Conservation (phyloP, 2,797 vertebrate genomes). For the Xiphorhynchus erythropygius region DNA sequence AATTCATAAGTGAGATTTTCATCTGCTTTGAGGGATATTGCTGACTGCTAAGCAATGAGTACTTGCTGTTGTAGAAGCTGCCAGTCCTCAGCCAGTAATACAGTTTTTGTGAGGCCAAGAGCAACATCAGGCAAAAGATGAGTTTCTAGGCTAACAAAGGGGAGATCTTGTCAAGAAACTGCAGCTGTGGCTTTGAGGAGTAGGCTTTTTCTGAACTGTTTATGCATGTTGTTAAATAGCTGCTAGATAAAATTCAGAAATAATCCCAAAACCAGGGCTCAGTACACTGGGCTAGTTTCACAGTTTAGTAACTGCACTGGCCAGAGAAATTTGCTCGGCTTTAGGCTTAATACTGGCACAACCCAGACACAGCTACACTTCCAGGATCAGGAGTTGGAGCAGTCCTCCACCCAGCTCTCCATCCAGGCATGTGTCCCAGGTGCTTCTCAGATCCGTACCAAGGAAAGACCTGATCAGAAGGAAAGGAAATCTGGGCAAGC, state of each 20-base stretch:
- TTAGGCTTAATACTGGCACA: neutral
- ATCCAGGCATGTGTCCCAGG: rapidly evolving
- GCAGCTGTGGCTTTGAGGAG: neutral
- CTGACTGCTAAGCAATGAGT: neutral
- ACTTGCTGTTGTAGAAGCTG: neutral
- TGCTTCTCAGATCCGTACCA: no score
- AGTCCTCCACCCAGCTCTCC: neutral
- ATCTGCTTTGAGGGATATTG: neutral
- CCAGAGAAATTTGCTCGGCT: neutral
- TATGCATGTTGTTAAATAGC: neutral
- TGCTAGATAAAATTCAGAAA: neutral
- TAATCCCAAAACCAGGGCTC: neutral
- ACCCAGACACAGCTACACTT: neutral
- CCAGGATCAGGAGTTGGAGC: neutral
- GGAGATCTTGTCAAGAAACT: neutral
- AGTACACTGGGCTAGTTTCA: neutral
- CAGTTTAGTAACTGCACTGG: neutral
- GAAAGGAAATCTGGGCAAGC: no score
- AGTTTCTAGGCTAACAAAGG: neutral
- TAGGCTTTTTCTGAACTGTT: neutral
- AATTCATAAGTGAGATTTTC: neutral
- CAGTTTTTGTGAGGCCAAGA: neutral
- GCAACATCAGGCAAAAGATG: neutral
- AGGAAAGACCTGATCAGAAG: neutral
- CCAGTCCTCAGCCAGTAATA: neutral